These are phyloP conservation scores for Listronotus oregonensis DNA, from an alignment of 1,140 invertebrate species.

Conservation along the genomic window DNA sequence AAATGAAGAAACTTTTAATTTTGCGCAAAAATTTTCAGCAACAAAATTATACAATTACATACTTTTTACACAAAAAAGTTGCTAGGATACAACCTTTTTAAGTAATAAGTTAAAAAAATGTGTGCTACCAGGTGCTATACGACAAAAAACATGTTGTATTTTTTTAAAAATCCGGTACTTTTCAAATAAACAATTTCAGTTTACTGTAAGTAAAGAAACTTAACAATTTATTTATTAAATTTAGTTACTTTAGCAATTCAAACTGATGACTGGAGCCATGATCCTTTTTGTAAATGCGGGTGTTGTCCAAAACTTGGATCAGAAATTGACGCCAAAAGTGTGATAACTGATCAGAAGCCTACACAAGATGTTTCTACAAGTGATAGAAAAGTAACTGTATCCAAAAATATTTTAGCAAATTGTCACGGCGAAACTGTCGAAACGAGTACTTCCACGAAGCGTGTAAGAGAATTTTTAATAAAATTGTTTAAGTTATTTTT, in stretches of 20 bases:
- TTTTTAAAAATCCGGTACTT: too few relatives aligned
- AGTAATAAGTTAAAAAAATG: too few relatives aligned
- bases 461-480: not conserved
- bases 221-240: not conserved
- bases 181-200: too few relatives aligned
- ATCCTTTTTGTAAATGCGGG: constrained; percentile 3
- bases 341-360: not conserved
- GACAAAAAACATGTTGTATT: too few relatives aligned
- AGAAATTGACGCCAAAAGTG: not conserved
- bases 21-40: too few relatives aligned
- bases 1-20: too few relatives aligned
- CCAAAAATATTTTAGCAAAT: constrained; percentile 6
- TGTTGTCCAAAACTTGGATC: constrained; percentile 5
- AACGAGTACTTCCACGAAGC: not conserved
- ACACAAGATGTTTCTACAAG: constrained; percentile 3
- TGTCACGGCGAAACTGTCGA: constrained; percentile 7
- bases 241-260: not conserved
- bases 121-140: too few relatives aligned
- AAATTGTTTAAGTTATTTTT: too few relatives aligned
- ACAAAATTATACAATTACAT: too few relatives aligned
- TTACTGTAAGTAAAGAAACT: too few relatives aligned
- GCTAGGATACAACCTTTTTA: too few relatives aligned
- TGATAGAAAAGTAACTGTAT: constrained; percentile 2
- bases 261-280: constrained; percentile 11
- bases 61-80: too few relatives aligned